These are phyloP conservation scores for Teleogryllus occipitalis DNA, from an alignment of 1,140 invertebrate species.

Conservation along the genomic window DNA sequence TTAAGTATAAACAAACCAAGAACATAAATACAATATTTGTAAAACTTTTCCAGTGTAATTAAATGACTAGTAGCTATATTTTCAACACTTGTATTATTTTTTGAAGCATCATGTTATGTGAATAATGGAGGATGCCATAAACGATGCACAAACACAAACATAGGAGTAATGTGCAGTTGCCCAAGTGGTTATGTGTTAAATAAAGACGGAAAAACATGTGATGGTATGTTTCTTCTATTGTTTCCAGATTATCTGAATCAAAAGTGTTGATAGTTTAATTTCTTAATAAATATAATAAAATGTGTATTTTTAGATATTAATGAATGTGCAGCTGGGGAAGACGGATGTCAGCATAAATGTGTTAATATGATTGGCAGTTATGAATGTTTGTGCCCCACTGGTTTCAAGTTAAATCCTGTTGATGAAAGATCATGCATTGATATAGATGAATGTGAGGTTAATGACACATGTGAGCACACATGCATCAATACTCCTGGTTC, in stretches of 20 bases:
- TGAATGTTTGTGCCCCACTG: constrained; percentile 34
- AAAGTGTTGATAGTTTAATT: background rate
- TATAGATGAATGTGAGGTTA: constrained; percentile 43
- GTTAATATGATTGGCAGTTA: constrained; percentile 52
- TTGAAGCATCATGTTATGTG: constrained; percentile 20
- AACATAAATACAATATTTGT: too few species aligned
- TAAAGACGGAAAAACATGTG: constrained; percentile 36
- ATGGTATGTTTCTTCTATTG: constrained; percentile 28
- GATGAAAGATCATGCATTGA: constrained; percentile 30
- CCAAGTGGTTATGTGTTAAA: constrained; percentile 27
- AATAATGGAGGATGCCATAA: constrained; percentile 28
- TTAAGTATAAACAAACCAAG: too few species aligned
- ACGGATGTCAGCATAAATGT: constrained; percentile 31
- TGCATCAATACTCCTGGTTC: constrained; percentile 37
- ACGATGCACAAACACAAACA: constrained; percentile 26
- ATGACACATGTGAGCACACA: constrained; percentile 38
- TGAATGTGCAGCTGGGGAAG: constrained; percentile 37
- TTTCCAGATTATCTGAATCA: too few species aligned
- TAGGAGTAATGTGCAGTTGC: constrained; percentile 27
- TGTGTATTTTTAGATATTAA: constrained; percentile 43
- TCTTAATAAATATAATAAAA: background rate
- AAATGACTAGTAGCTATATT: background rate
- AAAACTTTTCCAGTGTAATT: too few species aligned
- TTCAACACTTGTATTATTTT: background rate
- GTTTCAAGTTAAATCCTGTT: constrained; percentile 26